Evolutionary conservation across 2,113 vertebrate genomes (phyloP).

Genomic region (Macquaria ambigua): DNA sequence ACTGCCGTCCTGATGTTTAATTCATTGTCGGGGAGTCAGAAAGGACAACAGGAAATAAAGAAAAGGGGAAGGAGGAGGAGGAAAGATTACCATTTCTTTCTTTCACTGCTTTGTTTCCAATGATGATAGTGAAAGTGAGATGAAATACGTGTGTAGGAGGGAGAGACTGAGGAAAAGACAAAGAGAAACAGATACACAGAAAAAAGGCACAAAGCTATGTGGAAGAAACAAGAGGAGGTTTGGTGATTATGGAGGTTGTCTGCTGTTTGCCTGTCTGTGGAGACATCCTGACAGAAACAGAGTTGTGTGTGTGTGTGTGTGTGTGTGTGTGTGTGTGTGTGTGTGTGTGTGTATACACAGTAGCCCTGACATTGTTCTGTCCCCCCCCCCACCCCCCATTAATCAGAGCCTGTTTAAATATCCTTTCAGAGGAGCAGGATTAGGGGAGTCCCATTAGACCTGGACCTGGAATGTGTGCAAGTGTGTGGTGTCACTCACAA

Average conservation of each 20-base stretch:
- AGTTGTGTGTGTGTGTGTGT: slow-evolving; percentile 1
- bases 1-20: slow-evolving; percentile 64
- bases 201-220: slow-evolving; percentile 22
- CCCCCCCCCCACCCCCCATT: slow-evolving; percentile 33
- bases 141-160: slow-evolving; percentile 49
- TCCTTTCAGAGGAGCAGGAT: slow-evolving; percentile 68
- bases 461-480: slow-evolving; percentile 39
- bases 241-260: slow-evolving; percentile 57
- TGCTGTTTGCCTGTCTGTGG: slow-evolving; percentile 57
- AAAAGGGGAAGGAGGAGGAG: slow-evolving; percentile 15
- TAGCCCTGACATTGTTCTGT: slow-evolving; percentile 58
- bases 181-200: slow-evolving; percentile 32
- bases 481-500: slow-evolving; percentile 14
- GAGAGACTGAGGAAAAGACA: slow-evolving; percentile 43
- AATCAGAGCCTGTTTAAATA: slow-evolving; percentile 74
- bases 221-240: slow-evolving; percentile 30
- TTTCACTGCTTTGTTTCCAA: slow-evolving; percentile 45
- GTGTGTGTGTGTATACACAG: background rate
- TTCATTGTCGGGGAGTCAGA: slow-evolving; percentile 56
- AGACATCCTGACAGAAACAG: slow-evolving; percentile 24
- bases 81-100: slow-evolving; percentile 56
- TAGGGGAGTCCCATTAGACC: slow-evolving; percentile 72
- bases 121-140: slow-evolving; percentile 44
- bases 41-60: slow-evolving; percentile 71
- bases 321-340: slow-evolving; percentile 16